Base-by-base conservation (phyloP, 2,797 vertebrate genomes). In the Eurystomus glaucurus region DNA sequence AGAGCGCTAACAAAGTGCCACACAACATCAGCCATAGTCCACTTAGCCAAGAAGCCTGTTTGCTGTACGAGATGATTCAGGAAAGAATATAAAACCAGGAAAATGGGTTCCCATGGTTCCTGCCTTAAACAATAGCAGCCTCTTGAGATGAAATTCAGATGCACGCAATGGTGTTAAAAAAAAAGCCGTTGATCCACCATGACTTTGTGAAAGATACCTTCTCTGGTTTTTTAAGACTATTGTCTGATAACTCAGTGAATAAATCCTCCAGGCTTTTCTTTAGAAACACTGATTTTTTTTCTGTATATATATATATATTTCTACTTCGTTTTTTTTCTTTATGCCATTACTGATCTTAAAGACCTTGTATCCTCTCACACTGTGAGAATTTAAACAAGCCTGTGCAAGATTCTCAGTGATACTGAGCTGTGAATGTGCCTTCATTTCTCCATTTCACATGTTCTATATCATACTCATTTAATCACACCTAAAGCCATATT, bases 181-280 rank as follows among this genome's bases (percentile, higher is more conserved):
- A 85, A 87, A 46, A 62, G 26, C 33, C 75, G 50, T 57, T 75
- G 79, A 90, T 81, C 79, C 48, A 19, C 52, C 16, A 3, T 7
- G 23, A 71, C 41, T 85, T 83, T 26, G 9, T 18, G 22, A 83
- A 70, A 82, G 62, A 66, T 29, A 39, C 8, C 51, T 72, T 28
- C 41, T 81, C 50, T 54, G n/a, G 26, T 74, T 78, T 77, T 48
- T 11, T 64, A 74, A 52, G 51, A 55, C 51, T 80, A 16, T 5
- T 48, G 7, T 54, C 28, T 29, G 41, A 31, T 70, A 85, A 88
- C 18, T 74, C 3, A 3, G 58, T 41, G 11, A 64, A 79, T 69
- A 93, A 85, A 83, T 55, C 64, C 76, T 90, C 52, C 41, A n/a
- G 37, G 29, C 26, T 88, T 93, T 93, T 51, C 71, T 54, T n/a